These are phyloP conservation scores for Ginglymostoma cirratum DNA, from an alignment of 2,113 vertebrate genomes.

Conservation along the genomic window DNA sequence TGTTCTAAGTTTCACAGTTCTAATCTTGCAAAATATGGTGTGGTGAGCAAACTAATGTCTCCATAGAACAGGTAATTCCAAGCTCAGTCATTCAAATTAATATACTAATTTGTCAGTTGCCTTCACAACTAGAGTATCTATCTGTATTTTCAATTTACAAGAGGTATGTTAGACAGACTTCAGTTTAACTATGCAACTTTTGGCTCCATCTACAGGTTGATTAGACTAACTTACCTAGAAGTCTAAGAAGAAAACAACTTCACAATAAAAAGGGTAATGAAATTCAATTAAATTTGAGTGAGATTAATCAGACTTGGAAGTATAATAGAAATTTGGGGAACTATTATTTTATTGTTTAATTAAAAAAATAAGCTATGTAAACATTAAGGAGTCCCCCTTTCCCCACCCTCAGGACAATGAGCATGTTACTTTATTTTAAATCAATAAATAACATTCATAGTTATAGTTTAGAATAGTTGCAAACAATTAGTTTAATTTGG, in stretches of 20 bases:
- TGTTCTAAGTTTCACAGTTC: not conserved
- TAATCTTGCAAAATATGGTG: not conserved
- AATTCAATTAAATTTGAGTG: not conserved
- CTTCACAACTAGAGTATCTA: not conserved
- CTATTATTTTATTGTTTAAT: not conserved
- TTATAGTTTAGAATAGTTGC: not conserved
- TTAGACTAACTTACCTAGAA: not conserved
- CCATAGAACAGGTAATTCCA: not conserved
- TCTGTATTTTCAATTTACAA: not conserved
- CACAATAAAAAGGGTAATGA: not conserved
- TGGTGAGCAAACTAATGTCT: not conserved
- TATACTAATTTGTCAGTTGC: not conserved
- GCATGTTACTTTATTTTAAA: not conserved
- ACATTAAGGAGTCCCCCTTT: not conserved
- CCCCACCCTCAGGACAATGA: not conserved
- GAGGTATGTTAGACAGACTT: not conserved
- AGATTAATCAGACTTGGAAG: not conserved
- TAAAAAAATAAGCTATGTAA: not conserved
- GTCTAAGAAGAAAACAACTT: not conserved
- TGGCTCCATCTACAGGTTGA: not conserved
- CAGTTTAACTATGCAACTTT: not conserved
- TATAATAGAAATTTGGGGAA: not conserved
- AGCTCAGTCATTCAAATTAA: not conserved
- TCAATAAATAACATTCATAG: not conserved
- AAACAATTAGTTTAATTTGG: slow-evolving; percentile 11